Base-by-base conservation (phyloP, 2,113 vertebrate genomes). In the Astatoreochromis straeleni region DNA sequence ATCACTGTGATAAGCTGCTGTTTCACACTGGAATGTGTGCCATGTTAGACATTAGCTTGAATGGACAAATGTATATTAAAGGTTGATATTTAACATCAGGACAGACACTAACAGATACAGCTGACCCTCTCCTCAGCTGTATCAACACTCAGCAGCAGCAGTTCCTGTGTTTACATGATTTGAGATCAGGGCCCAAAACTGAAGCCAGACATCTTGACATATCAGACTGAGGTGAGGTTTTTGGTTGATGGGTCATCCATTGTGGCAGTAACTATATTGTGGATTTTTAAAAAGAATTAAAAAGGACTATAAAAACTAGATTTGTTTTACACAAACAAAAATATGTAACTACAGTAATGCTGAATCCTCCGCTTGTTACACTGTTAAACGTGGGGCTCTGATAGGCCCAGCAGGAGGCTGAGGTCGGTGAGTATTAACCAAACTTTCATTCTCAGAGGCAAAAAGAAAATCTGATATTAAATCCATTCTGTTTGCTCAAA, bases 221-320 rank as follows among this genome's bases (percentile, higher is more conserved):
- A 42, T 57, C 80, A 40, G 79, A 42, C 33, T 38, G 91, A 95
- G 96, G 96, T 89, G 94, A 89, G 33, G 95, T 4, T 45, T 9
- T 40, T 49, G 42, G 93, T 93, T 93, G 96, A 96, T 94, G 95
- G 96, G 95, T 97, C 92, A 80, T 97, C 95, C 21, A 53, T 96
- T 96, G 96, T 31, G 97, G 96, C 97, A 96, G 9, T 96, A 96
- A 97, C 96, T 96, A 98, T 97, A 97, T 68, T 95, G 8, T 97
- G 98, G 97, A 97, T 97, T 75, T 47, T 21, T 26, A 29, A 73
- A 26, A 42, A 70, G 21, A 73, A 45, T 26, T 19, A n/a, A 75
- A 49, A 75, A 75, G 21, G 24, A 31, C 97, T 98, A 98, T 98
- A 98, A 99, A 78, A 99, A 98, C 97, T 98, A 98, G 97, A 98